phyloP scores from a whole-genome alignment of 2,888 invertebrate genomes.

The Tricholauxania praeusta region DNA sequence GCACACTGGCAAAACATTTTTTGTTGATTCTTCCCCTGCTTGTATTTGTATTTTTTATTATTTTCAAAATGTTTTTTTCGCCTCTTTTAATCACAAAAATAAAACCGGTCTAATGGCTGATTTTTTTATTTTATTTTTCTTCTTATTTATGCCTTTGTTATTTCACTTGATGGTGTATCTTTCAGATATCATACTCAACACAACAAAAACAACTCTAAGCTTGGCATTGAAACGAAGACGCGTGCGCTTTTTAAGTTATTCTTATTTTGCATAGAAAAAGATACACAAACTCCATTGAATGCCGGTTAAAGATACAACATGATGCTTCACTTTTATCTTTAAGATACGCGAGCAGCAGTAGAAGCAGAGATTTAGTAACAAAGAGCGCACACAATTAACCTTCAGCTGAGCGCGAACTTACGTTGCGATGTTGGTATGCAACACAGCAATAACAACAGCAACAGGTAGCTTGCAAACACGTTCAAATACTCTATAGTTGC shows the following conservation, averaged over 20 bases:
- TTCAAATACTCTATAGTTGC: neutral
- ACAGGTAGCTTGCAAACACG: constrained; percentile 34
- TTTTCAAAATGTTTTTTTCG: neutral
- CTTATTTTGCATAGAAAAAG: constrained; percentile 15
- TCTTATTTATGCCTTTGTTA: no score
- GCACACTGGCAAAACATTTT: no score
- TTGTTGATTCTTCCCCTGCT: neutral
- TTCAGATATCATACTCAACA: neutral
- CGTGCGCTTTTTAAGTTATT: constrained; percentile 18
- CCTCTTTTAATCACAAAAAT: neutral
- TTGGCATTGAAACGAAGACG: constrained; percentile 32
- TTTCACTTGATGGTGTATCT: constrained; percentile 24
- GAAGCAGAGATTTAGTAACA: neutral
- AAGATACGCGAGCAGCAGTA: neutral
- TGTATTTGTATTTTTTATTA: neutral
- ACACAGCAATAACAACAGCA: constrained; percentile 16
- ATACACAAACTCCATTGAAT: constrained; percentile 15
- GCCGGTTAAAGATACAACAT: neutral
- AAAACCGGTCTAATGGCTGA: constrained; percentile 27
- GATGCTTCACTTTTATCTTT: neutral
- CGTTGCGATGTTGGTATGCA: neutral
- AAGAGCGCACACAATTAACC: constrained; percentile 18
- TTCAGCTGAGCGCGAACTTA: constrained; percentile 8
- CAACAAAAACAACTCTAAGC: neutral
- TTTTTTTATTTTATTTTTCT: neutral